These are phyloP conservation scores for Cryptophagus acutangulus DNA, from an alignment of 2,888 invertebrate species.

Conservation along the genomic window DNA sequence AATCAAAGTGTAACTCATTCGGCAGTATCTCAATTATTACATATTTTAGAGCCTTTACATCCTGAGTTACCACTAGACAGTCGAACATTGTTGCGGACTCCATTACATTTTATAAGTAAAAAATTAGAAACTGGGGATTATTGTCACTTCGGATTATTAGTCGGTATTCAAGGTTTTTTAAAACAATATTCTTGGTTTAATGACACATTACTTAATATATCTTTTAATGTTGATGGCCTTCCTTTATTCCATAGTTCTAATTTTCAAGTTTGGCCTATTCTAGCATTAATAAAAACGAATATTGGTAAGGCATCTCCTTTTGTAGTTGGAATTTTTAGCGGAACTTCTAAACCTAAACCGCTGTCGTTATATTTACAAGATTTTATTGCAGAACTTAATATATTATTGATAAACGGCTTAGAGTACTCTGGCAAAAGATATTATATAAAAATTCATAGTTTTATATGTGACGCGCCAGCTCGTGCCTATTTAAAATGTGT, in stretches of 20 bases:
- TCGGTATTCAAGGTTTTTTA: constrained; percentile 4
- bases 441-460: constrained; percentile 16
- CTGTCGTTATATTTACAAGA: constrained; percentile 20
- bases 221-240: constrained; percentile 20
- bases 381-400: constrained; percentile 20
- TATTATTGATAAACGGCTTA: constrained; percentile 17
- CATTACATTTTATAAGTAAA: constrained; percentile 3
- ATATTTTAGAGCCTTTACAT: constrained; percentile 16
- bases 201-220: too few species aligned
- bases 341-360: constrained; percentile 18
- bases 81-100: constrained; percentile 14
- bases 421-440: constrained; percentile 6
- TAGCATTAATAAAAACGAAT: constrained; percentile 13
- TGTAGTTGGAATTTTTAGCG: constrained; percentile 15
- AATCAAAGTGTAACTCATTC: too few species aligned
- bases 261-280: constrained; percentile 19
- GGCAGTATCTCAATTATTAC: too few species aligned
- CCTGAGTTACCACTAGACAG: constrained; percentile 18
- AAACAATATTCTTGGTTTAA: too few species aligned
- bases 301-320: constrained; percentile 10
- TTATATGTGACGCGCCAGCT: constrained; percentile 26
- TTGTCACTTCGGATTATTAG: constrained; percentile 12
- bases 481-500: constrained; percentile 21
- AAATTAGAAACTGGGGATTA: constrained; percentile 9
- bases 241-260: constrained; percentile 17